These are phyloP conservation scores for Trissolcus japonicus DNA, from an alignment of 2,888 invertebrate species.

Conservation along the genomic window DNA sequence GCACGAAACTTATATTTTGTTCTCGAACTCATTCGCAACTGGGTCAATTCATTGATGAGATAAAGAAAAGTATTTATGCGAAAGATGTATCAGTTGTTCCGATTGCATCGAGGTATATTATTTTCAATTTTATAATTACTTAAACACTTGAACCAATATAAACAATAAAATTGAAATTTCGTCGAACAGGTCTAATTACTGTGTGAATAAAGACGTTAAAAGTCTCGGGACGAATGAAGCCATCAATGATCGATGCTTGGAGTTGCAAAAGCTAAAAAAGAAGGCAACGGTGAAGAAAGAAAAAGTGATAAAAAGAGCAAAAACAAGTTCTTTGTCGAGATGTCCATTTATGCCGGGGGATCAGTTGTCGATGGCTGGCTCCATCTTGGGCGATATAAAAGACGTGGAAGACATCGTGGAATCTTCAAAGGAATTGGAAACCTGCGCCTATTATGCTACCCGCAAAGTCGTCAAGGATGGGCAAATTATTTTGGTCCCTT, in stretches of 20 bases:
- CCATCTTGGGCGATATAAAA: conserved; percentile 82
- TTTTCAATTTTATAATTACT: no score
- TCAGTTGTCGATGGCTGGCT: conserved; percentile 80
- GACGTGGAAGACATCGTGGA: conserved; percentile 92
- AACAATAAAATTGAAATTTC: no score
- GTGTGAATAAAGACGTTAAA: conserved; percentile 89
- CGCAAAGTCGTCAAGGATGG: conserved; percentile 89
- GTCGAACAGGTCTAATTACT: conserved; percentile 83
- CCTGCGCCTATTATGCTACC: conserved; percentile 96
- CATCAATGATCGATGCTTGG: conserved; percentile 94
- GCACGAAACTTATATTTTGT: conserved; percentile 89
- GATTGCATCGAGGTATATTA: conserved; percentile 85
- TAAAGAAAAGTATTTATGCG: conserved; percentile 87
- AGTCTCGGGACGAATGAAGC: conserved; percentile 84
- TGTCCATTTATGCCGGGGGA: conserved; percentile 81
- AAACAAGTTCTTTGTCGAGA: conserved; percentile 77
- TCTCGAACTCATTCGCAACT: conserved; percentile 98
- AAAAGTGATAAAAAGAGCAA: conserved; percentile 81
- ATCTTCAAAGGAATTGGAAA: conserved; percentile 82
- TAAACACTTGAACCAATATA: no score
- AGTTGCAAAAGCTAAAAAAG: conserved; percentile 80
- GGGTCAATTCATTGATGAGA: conserved; percentile 95
- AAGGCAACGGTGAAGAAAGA: conserved; percentile 81
- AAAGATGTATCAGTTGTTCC: conserved; percentile 85
- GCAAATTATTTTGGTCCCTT: conserved; percentile 87